Conservation (phyloP, 2,888 invertebrate species). For the Meteorus cinctellus region DNA sequence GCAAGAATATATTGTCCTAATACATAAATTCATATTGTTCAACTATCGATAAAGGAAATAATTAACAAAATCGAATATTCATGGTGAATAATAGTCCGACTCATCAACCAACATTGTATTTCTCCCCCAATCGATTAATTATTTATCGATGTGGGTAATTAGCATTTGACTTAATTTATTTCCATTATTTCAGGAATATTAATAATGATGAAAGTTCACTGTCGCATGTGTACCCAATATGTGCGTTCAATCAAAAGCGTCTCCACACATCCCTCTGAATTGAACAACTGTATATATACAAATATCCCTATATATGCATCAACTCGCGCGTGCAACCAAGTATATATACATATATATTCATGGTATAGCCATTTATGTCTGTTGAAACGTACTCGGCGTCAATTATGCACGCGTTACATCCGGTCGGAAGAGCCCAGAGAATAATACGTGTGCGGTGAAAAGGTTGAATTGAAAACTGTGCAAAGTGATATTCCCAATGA, state of each 20-base stretch:
- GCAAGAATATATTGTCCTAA: no score
- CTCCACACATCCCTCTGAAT: conserved; percentile 20
- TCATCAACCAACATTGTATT: no score
- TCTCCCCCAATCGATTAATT: no score
- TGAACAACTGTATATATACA: conserved; percentile 26
- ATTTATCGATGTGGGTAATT: no score
- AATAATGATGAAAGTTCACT: background rate
- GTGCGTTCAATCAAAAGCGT: conserved; percentile 2
- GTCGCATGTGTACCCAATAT: background rate
- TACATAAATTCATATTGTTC: no score
- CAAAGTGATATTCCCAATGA: conserved; percentile 18
- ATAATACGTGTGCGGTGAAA: background rate
- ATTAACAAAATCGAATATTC: no score
- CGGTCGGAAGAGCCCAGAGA: conserved; percentile 40
- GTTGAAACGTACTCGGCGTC: conserved; percentile 42
- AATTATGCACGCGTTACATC: conserved; percentile 45
- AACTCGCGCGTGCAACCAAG: conserved; percentile 32
- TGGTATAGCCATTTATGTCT: conserved; percentile 34
- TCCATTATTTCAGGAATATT: no score
- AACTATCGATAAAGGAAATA: no score
- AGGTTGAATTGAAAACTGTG: background rate
- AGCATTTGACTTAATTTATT: no score
- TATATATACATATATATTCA: conserved; percentile 18
- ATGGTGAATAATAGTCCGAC: no score
- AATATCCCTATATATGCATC: conserved; percentile 21